These are phyloP conservation scores for Polypedilum pembai DNA, from an alignment of 1,140 invertebrate species.

Conservation along the genomic window DNA sequence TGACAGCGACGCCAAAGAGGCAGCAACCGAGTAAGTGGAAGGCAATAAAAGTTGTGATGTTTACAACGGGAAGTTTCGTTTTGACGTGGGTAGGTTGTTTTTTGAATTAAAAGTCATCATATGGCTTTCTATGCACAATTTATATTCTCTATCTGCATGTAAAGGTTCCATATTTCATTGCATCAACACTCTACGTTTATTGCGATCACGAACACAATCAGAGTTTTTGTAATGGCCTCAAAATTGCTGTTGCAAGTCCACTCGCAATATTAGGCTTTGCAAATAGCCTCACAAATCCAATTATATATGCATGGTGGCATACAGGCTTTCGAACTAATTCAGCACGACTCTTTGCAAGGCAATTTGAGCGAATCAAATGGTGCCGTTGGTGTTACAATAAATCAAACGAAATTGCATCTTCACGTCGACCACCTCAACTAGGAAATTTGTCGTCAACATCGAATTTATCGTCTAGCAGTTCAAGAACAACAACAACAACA, in stretches of 20 bases:
- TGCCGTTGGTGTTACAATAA: constrained; percentile 22
- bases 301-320: constrained; percentile 67
- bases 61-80: constrained; percentile 50
- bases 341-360: not conserved
- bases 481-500: not conserved
- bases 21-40: constrained; percentile 47
- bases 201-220: constrained; percentile 44
- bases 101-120: no score
- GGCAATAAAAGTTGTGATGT: constrained; percentile 49
- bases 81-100: constrained; percentile 33
- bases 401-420: not conserved
- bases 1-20: not conserved
- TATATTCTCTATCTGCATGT: not conserved
- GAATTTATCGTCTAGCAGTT: not conserved
- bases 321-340: constrained; percentile 47
- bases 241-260: constrained; percentile 46
- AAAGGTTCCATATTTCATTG: constrained; percentile 44
- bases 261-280: constrained; percentile 52
- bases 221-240: constrained; percentile 43
- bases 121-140: not conserved
- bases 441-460: constrained; percentile 22
- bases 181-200: constrained; percentile 46
- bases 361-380: not conserved
- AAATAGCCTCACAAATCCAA: constrained; percentile 60
- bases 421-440: not conserved